These are phyloP conservation scores for Cinara cedri DNA, from an alignment of 2,888 invertebrate species.

Conservation along the genomic window DNA sequence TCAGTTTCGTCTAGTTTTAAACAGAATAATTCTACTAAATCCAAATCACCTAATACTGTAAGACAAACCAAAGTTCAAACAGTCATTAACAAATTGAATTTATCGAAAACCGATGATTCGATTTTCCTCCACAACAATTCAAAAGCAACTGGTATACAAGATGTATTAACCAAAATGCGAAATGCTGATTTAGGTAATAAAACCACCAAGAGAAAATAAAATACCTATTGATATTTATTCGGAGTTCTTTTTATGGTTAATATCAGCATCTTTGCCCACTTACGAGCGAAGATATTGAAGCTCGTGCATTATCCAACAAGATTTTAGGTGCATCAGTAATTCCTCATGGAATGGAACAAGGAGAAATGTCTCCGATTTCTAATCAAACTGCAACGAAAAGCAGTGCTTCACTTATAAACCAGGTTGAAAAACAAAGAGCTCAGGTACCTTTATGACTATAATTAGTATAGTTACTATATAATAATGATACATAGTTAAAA, in stretches of 20 bases:
- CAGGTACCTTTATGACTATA: no score
- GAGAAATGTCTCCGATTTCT: conserved; percentile 60
- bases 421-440: conserved; percentile 61
- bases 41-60: conserved; percentile 13
- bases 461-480: no score
- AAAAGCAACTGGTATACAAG: conserved; percentile 76
- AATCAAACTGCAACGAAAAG: conserved; percentile 53
- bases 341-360: conserved; percentile 76
- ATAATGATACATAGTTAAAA: no score
- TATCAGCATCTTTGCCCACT: no score
- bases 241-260: not conserved
- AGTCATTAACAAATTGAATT: conserved; percentile 27
- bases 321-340: conserved; percentile 82
- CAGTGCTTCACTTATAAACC: conserved; percentile 61
- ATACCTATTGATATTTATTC: conserved; percentile 2
- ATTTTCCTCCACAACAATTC: conserved; percentile 77
- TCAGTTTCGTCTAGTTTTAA: conserved; percentile 60
- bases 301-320: conserved; percentile 79
- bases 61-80: conserved; percentile 33
- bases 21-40: conserved; percentile 54
- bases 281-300: conserved; percentile 73
- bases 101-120: conserved; percentile 59
- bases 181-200: conserved; percentile 72
- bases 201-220: not conserved
- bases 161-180: conserved; percentile 78